Percentiles rank a stretch among this genome's conserved stretches.
Conservation (phyloP, 2,113 vertebrate species). For the Lipotes vexillifer region DNA sequence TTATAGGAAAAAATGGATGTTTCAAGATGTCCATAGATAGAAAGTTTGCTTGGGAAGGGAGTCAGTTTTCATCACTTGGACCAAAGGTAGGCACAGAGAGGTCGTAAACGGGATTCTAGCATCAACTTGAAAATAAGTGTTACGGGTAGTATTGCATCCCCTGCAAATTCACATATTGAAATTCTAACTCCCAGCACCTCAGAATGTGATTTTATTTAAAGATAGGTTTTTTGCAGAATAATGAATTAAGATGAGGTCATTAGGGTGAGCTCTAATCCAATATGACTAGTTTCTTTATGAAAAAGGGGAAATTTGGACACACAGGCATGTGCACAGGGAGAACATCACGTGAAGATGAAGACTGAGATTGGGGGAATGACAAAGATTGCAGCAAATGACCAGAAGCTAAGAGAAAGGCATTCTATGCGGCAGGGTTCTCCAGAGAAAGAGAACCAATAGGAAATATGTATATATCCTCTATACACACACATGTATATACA, state of each 20-base stretch:
- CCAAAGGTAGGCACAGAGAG: background rate
- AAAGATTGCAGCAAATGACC: background rate
- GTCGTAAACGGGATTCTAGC: background rate
- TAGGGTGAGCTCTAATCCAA: background rate
- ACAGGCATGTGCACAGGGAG: background rate
- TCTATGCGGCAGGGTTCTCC: background rate
- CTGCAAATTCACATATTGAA: background rate
- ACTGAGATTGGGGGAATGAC: background rate
- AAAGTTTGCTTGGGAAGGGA: background rate
- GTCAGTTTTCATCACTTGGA: background rate
- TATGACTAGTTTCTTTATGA: background rate
- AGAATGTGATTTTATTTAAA: background rate
- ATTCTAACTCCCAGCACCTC: background rate
- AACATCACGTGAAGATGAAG: background rate
- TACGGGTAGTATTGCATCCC: background rate
- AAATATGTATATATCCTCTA: background rate
- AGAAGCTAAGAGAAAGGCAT: background rate
- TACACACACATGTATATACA: no score
- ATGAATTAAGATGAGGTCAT: background rate
- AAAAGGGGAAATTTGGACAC: background rate
- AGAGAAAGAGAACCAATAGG: background rate
- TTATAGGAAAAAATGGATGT: background rate
- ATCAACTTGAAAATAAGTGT: background rate
- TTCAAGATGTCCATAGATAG: background rate
- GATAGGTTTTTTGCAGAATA: background rate